Evolutionary conservation across 2,797 vertebrate species (phyloP).

Genomic region (Sebastes itinus): DNA sequence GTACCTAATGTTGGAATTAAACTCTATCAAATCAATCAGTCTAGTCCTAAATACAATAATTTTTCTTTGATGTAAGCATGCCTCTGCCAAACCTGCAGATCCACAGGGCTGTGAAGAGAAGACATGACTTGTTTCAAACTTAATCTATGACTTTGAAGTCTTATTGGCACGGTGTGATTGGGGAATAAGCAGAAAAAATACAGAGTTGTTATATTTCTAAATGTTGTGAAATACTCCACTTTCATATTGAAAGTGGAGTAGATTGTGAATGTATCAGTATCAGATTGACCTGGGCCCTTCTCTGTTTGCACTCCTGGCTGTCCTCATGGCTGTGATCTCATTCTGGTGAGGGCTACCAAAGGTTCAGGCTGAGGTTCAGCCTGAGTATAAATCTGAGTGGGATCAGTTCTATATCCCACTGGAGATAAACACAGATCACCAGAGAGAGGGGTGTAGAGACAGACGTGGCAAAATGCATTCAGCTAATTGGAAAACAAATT

Average conservation of each 20-base stretch:
- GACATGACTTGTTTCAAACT: background rate
- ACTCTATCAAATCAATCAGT: background rate
- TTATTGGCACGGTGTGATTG: background rate
- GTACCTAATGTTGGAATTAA: background rate
- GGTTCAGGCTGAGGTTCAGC: background rate
- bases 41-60: background rate
- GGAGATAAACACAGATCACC: background rate
- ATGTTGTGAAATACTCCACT: background rate
- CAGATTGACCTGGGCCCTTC: background rate
- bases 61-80: background rate
- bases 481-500: background rate
- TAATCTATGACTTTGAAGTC: conserved; percentile 1
- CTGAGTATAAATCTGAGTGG: background rate
- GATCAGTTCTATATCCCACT: background rate
- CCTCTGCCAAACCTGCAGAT: background rate
- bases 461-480: background rate
- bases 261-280: background rate
- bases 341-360: background rate
- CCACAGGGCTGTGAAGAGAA: background rate
- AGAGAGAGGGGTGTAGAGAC: background rate
- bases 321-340: background rate
- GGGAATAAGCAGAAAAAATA: background rate
- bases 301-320: background rate
- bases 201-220: background rate
- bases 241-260: background rate